Evolutionary conservation across 2,113 vertebrate species (phyloP), one percentile per base, ranked within the genome.

Genomic region (Nestor notabilis): DNA sequence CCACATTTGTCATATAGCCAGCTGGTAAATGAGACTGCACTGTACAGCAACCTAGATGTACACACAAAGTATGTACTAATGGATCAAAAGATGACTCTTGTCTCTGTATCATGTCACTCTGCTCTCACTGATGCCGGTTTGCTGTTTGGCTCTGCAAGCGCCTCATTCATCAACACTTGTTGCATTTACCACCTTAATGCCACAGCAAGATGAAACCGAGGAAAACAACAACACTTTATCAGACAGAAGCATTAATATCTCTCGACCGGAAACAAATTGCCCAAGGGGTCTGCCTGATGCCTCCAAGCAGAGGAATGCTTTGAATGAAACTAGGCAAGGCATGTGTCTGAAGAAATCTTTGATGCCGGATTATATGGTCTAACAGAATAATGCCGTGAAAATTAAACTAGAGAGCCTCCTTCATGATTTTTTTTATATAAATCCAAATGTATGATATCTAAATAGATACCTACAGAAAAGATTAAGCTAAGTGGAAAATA

Each of bases 141-240:
- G 68, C 82, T 61, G 31, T n/a, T 90, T 29, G 87, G 66, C 53
- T 95, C 82, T 66, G 43, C 43, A 35, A 88, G 55, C 0, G 0
- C 44, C 92, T 86, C 56, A 8, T 93, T 84, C 87, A 83, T 75
- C 94, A 91, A 55, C 65, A 91, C 81, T 91, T 96, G 91, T 89
- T 94, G 90, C 78, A 1, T 86, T 91, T 39, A 44, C 47, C 81
- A 24, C 41, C 77, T 58, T 63, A 87, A 83, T 64, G 49, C 52
- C 75, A 52, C 44, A 41, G 68, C 46, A 95, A 58, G 93, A 91
- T 77, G 83, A 90, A 93, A 89, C 70, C 10, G 41, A 91, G 85
- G 94, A 79, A 94, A 97, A 92, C 64, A 94, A 55, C 84, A 91
- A 8, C 49, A n/a, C 44, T 92, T 93, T 87, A 95, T 97, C 90